Evolutionary conservation across 2,797 vertebrate genomes (phyloP).

Genomic region (Taenioides sp.): DNA sequence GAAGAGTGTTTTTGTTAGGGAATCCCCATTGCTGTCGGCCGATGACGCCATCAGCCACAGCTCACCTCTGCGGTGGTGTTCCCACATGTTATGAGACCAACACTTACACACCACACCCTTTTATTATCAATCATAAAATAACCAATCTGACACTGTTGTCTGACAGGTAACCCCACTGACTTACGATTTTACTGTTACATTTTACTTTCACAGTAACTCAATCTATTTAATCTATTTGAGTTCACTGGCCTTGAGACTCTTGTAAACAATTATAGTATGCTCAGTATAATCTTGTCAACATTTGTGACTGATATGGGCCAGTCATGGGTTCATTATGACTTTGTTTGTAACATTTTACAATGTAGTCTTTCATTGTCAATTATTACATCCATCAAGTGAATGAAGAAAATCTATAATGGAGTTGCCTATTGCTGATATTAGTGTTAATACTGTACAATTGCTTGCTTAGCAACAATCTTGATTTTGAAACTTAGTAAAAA

Average conservation of each 20-base stretch:
- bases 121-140: conserved; percentile 43
- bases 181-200: conserved; percentile 5
- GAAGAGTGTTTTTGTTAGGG: conserved; percentile 61
- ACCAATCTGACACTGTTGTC: conserved; percentile 10
- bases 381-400: conserved; percentile 7
- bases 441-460: conserved; percentile 24
- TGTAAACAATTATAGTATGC: not conserved
- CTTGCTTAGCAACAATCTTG: conserved; percentile 32
- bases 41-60: conserved; percentile 66
- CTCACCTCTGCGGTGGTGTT: conserved; percentile 66
- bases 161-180: conserved; percentile 1
- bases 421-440: conserved; percentile 30
- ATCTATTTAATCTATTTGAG: not conserved
- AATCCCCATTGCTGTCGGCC: conserved; percentile 69
- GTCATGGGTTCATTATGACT: not conserved
- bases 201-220: conserved; percentile 1
- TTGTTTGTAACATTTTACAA: not conserved
- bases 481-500: conserved; percentile 51
- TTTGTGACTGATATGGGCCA: conserved; percentile 5
- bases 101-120: conserved; percentile 50
- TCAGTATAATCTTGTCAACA: not conserved
- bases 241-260: conserved; percentile 1
- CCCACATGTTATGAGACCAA: conserved; percentile 71
- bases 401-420: conserved; percentile 12
- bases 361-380: conserved; percentile 27